These are phyloP conservation scores for Gastrophryne carolinensis DNA, from an alignment of 2,797 vertebrate species.

Conservation along the genomic window DNA sequence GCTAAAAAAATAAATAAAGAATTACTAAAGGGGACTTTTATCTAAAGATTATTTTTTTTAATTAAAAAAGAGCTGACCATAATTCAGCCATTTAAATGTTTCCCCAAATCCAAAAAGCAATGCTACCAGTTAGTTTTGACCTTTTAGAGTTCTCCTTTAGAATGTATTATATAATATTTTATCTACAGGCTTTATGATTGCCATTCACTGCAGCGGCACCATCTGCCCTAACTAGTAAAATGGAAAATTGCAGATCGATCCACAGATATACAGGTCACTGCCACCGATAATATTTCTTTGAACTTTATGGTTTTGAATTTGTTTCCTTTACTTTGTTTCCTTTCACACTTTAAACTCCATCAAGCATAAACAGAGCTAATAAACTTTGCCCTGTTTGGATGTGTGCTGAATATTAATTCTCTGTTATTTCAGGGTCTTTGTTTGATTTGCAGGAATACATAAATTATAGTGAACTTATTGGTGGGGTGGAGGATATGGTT, in stretches of 20 bases:
- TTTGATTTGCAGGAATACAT: neutral
- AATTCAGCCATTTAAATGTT: no score
- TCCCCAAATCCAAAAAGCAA: no score
- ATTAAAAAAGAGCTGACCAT: no score
- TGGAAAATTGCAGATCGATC: constrained; percentile 27
- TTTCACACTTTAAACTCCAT: neutral
- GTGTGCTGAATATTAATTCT: constrained; percentile 9
- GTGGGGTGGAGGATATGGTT: constrained; percentile 1
- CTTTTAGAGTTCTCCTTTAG: neutral
- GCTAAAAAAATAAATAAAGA: no score
- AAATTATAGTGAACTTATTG: constrained; percentile 7
- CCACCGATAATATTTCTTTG: constrained; percentile 2
- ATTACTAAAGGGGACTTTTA: no score
- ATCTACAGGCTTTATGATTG: neutral
- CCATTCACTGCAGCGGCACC: neutral
- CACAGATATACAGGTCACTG: constrained; percentile 12
- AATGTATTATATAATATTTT: neutral
- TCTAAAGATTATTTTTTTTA: no score
- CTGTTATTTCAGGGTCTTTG: neutral
- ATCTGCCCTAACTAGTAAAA: constrained; percentile 12
- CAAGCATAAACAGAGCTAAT: constrained; percentile 9
- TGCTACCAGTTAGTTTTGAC: no score
- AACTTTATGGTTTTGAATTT: neutral
- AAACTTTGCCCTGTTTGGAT: constrained; percentile 10
- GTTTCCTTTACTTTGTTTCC: constrained; percentile 3